A percentile compares a stretch with the other conserved stretches of the same genome.
phyloP scores from a whole-genome alignment of 2,797 vertebrate species.

The Carduelis carduelis region DNA sequence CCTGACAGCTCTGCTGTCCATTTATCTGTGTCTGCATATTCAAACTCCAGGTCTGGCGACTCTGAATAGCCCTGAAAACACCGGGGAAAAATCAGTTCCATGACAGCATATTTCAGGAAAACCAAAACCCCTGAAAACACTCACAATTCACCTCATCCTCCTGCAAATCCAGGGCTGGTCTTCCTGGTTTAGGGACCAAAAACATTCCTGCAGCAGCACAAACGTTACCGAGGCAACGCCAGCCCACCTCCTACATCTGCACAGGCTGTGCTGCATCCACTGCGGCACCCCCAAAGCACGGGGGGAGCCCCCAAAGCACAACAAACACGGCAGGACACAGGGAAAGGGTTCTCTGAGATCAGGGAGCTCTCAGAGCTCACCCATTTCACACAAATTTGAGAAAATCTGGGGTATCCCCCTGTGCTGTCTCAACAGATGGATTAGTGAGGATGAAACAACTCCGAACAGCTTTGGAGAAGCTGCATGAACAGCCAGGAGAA shows the following conservation, averaged over 20 bases:
- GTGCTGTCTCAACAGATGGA: background rate
- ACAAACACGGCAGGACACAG: accelerated
- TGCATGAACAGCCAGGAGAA: background rate
- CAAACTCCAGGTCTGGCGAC: constrained; percentile 94
- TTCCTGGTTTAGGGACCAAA: background rate
- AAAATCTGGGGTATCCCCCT: background rate
- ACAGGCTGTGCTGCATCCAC: background rate
- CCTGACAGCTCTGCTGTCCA: constrained; percentile 94
- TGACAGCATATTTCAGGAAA: accelerated
- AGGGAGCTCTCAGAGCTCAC: background rate
- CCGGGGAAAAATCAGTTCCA: background rate
- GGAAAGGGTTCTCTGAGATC: accelerated
- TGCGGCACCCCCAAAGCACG: background rate
- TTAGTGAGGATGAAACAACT: accelerated
- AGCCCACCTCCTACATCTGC: background rate
- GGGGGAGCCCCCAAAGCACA: background rate
- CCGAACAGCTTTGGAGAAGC: background rate
- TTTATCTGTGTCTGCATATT: constrained; percentile 93
- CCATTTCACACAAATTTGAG: accelerated
- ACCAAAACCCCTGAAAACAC: background rate
- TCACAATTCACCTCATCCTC: background rate
- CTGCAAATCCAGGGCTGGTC: background rate
- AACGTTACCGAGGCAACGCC: background rate
- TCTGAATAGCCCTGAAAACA: constrained; percentile 87
- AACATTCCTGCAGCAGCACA: background rate